Evolutionary conservation across 2,888 invertebrate genomes (phyloP).

Genomic region (Leptinotarsa rubiginosa): DNA sequence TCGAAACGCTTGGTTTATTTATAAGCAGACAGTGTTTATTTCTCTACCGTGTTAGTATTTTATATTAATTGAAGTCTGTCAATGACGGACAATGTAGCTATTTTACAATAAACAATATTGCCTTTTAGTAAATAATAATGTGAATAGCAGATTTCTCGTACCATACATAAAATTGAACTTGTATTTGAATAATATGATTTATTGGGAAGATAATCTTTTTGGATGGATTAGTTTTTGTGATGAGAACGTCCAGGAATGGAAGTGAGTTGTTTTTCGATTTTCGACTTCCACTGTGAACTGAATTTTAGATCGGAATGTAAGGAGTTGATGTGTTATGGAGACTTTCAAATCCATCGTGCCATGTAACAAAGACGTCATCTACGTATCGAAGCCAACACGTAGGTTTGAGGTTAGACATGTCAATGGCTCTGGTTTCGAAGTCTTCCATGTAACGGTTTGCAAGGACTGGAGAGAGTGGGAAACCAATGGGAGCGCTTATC

Average conservation of each 20-base stretch:
- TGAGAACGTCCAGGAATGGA: slow-evolving; percentile 11
- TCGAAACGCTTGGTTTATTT: slow-evolving; percentile 44
- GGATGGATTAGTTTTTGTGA: slow-evolving; percentile 18
- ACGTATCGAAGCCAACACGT: too few relatives aligned
- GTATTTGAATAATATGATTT: neutral
- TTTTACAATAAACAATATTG: neutral
- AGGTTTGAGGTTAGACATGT: too few relatives aligned
- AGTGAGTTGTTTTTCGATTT: too few relatives aligned
- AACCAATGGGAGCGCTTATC: too few relatives aligned
- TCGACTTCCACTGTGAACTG: too few relatives aligned
- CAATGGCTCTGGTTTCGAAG: too few relatives aligned
- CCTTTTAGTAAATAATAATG: slow-evolving; percentile 7
- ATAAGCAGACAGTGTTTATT: slow-evolving; percentile 44
- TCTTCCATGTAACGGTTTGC: too few relatives aligned
- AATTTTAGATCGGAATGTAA: too few relatives aligned
- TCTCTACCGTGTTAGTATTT: slow-evolving; percentile 38
- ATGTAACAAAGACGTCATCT: too few relatives aligned
- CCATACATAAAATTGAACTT: neutral
- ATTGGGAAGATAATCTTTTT: slow-evolving; percentile 27
- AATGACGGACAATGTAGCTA: slow-evolving; percentile 31
- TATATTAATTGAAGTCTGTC: slow-evolving; percentile 36
- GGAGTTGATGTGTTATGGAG: too few relatives aligned
- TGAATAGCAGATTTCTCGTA: neutral
- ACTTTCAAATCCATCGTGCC: too few relatives aligned
- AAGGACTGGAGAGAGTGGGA: too few relatives aligned